A percentile compares a stretch with the other conserved stretches of the same genome.
Evolutionary conservation across 2,113 vertebrate genomes (phyloP).

Genomic region (Halichoerus grypus): DNA sequence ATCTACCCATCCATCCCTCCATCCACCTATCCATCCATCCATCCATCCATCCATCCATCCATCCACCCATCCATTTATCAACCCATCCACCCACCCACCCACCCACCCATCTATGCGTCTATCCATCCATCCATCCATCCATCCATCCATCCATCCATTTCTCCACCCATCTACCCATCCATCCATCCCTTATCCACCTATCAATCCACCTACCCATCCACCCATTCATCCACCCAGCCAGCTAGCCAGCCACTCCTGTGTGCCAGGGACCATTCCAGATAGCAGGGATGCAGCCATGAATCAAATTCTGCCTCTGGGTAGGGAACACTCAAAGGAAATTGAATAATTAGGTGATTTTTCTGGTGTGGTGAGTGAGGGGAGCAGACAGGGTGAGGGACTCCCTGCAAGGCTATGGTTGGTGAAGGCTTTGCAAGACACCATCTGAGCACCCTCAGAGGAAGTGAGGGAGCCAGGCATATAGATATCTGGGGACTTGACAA

Average conservation of each 20-base stretch:
- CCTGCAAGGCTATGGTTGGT: neutral
- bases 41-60: neutral
- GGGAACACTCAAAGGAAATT: neutral
- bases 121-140: neutral
- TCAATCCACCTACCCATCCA: accelerated
- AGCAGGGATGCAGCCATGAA: neutral
- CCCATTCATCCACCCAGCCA: neutral
- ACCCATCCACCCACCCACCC: neutral
- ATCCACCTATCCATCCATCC: neutral
- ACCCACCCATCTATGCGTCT: no score
- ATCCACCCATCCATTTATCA: accelerated
- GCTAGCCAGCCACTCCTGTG: neutral
- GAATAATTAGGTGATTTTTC: neutral
- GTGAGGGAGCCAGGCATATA: neutral
- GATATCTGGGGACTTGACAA: neutral
- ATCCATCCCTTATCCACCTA: accelerated
- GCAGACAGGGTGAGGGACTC: accelerated
- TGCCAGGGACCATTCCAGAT: neutral
- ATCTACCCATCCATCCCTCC: neutral
- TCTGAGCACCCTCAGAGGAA: no score
- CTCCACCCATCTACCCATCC: accelerated
- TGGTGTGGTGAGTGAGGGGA: accelerated
- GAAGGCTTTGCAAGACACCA: no score
- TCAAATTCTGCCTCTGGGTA: neutral
- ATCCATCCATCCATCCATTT: neutral